A percentile compares a stretch with the other conserved stretches of the same genome.
phyloP scores from a whole-genome alignment of 1,140 invertebrate species.

The Aphelenchoides fujianensis region DNA sequence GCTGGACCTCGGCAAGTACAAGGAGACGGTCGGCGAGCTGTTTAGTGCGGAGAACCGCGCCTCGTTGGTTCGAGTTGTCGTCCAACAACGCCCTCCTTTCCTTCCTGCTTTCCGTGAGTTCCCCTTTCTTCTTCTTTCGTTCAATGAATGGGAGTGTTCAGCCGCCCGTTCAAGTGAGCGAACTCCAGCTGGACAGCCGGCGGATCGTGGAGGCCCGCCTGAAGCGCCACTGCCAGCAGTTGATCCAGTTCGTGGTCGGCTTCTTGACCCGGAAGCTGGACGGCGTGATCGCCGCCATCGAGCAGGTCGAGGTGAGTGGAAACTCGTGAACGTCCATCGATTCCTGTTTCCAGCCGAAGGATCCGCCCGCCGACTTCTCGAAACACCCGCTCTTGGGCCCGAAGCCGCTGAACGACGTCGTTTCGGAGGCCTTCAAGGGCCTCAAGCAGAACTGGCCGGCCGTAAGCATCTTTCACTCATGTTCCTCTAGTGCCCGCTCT shows the following conservation, averaged over 20 bases:
- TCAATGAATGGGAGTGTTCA: constrained; percentile 31
- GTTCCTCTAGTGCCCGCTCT: background rate
- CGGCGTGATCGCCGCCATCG: constrained; percentile 33
- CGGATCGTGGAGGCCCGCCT: constrained; percentile 54
- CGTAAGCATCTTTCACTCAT: constrained; percentile 32
- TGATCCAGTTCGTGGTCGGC: constrained; percentile 43
- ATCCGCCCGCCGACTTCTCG: constrained; percentile 8
- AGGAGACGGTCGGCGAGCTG: constrained; percentile 43
- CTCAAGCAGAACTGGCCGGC: constrained; percentile 53
- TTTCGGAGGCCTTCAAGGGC: constrained; percentile 45
- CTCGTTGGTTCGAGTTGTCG: constrained; percentile 58
- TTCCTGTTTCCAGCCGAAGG: background rate
- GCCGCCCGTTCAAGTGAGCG: constrained; percentile 57
- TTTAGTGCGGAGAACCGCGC: constrained; percentile 49
- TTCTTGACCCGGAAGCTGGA: constrained; percentile 28
- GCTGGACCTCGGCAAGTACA: constrained; percentile 56
- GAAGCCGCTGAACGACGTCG: constrained; percentile 42
- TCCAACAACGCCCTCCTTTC: constrained; percentile 60
- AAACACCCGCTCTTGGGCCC: constrained; percentile 31
- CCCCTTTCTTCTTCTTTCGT: constrained; percentile 22
- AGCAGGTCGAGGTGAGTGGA: constrained; percentile 17
- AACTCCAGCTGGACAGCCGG: constrained; percentile 53
- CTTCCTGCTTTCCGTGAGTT: constrained; percentile 50
- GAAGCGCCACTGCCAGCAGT: constrained; percentile 48
- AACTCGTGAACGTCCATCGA: background rate